Evolutionary conservation across 2,113 vertebrate species (phyloP).

Genomic region (Nothocercus julius): DNA sequence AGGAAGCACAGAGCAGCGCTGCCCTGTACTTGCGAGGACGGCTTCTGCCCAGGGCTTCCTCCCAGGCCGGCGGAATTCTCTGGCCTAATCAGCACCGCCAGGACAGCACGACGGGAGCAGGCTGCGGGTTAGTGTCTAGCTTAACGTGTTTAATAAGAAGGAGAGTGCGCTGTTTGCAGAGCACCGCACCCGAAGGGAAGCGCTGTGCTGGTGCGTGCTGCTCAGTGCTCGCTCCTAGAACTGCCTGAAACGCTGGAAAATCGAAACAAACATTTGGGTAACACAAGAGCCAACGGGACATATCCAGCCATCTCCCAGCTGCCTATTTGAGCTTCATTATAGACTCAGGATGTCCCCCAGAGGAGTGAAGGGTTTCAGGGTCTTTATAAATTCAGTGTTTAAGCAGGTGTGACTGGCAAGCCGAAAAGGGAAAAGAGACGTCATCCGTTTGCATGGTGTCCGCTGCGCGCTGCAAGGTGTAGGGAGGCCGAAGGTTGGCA

Average conservation of each 20-base stretch:
- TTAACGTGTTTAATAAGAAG: not conserved
- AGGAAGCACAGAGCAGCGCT: not conserved
- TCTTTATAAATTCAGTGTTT: not conserved
- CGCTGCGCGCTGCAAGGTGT: not conserved
- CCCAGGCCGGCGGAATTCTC: not conserved
- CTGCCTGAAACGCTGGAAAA: not conserved
- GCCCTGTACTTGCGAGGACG: not conserved
- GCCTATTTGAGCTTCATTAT: not conserved
- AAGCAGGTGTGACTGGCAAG: no score
- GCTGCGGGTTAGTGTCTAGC: not conserved
- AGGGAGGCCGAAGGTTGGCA: not conserved
- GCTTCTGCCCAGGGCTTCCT: rapidly evolving
- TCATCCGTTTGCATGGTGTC: not conserved
- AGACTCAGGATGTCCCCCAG: not conserved
- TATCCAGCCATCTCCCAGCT: not conserved
- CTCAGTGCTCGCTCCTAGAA: not conserved
- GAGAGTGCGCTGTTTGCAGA: not conserved
- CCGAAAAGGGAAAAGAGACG: not conserved
- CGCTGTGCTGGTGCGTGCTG: not conserved
- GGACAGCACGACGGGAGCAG: not conserved
- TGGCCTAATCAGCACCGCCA: not conserved
- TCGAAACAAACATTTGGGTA: not conserved
- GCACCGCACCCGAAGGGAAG: not conserved
- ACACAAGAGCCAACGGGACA: not conserved
- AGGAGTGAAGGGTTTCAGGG: not conserved